phyloP scores from a whole-genome alignment of 2,113 vertebrate genomes.

The Lanius ludovicianus region DNA sequence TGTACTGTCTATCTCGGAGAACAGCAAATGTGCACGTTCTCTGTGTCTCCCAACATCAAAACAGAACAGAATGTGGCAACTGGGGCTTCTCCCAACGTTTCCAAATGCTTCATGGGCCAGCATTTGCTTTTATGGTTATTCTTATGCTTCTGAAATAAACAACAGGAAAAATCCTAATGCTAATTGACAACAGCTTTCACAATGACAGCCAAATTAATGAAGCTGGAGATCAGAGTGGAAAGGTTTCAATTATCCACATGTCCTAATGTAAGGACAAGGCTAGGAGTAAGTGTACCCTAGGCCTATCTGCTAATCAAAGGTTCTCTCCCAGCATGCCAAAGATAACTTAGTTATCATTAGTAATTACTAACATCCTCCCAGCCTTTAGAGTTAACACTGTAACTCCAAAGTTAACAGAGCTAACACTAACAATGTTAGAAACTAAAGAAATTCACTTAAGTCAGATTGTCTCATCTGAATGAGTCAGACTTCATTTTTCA shows the following conservation, averaged over 20 bases:
- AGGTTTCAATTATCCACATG: conserved; percentile 18
- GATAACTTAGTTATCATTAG: not conserved
- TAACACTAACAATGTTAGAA: not conserved
- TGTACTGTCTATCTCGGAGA: not conserved
- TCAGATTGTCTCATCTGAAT: not conserved
- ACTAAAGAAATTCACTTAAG: not conserved
- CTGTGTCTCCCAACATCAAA: not conserved
- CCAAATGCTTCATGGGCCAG: not conserved
- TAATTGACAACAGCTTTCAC: conserved; percentile 33
- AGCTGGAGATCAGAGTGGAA: not conserved
- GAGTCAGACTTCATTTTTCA: not conserved
- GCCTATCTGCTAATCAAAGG: not conserved
- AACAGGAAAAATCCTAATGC: not conserved
- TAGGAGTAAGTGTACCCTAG: not conserved
- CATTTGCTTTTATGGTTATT: not conserved
- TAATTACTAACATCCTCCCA: not conserved
- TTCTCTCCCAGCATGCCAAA: not conserved
- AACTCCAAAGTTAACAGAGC: not conserved
- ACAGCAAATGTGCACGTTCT: not conserved
- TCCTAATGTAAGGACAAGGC: not conserved
- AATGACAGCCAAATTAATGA: not conserved
- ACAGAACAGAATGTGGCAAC: not conserved
- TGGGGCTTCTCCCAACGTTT: not conserved
- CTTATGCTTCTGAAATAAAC: conserved; percentile 29
- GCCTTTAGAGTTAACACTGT: not conserved